phyloP scores from a whole-genome alignment of 2,113 vertebrate genomes.

The Sterna hirundo region DNA sequence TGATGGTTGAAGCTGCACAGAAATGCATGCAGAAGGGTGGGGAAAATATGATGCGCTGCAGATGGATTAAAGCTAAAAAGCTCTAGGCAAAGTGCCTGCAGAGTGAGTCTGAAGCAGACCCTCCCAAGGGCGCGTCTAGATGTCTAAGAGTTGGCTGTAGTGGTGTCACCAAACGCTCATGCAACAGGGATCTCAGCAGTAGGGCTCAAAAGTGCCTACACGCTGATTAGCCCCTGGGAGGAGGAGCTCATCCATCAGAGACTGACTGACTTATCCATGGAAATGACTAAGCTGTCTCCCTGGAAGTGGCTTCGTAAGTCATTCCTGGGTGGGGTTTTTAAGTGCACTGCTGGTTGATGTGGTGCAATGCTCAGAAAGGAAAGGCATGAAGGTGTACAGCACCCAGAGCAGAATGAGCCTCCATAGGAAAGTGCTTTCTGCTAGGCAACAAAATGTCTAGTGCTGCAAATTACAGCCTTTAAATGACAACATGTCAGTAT shows the following conservation, averaged over 20 bases:
- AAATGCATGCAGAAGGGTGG: neutral
- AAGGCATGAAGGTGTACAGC: neutral
- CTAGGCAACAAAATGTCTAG: neutral
- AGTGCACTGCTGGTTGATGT: neutral
- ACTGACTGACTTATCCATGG: too few species aligned
- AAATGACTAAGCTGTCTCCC: neutral
- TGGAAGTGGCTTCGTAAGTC: neutral
- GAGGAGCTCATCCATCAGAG: neutral
- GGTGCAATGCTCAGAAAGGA: neutral
- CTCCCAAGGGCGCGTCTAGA: too few species aligned
- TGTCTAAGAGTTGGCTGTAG: fast-evolving
- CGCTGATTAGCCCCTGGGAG: fast-evolving
- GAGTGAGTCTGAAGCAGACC: fast-evolving
- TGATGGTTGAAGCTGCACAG: neutral
- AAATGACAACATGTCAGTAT: fast-evolving
- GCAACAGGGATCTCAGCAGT: fast-evolving
- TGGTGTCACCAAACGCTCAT: neutral
- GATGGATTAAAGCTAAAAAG: fast-evolving
- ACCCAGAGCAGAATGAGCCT: neutral
- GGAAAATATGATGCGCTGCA: fast-evolving
- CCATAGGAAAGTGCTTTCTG: neutral
- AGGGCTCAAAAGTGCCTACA: fast-evolving
- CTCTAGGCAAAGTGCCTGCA: fast-evolving
- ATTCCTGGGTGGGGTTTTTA: neutral
- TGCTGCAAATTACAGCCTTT: neutral